Evolutionary conservation across 2,888 invertebrate genomes (phyloP).

Genomic region (Hypolimnas misippus): DNA sequence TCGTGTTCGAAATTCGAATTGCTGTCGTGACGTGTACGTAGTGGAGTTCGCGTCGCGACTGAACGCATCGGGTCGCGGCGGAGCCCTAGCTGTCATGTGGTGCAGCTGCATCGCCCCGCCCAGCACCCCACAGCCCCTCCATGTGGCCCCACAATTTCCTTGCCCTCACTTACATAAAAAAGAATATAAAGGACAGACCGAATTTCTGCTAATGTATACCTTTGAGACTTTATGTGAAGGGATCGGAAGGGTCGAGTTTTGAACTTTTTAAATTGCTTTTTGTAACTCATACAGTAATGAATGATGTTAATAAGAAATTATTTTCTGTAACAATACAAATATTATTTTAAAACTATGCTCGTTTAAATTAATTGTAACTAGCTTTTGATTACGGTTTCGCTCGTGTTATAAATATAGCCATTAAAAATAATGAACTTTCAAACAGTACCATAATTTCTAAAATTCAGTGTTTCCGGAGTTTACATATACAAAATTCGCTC

Average conservation of each 20-base stretch:
- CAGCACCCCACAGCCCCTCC: constrained; percentile 76
- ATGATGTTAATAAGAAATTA: neutral
- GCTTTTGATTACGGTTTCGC: no score
- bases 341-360: no score
- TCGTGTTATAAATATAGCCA: no score
- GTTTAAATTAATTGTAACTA: no score
- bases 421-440: no score
- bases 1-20: constrained; percentile 54
- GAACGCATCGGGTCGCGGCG: constrained; percentile 54
- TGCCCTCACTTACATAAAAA: constrained; percentile 69
- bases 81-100: constrained; percentile 59
- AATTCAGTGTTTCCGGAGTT: no score
- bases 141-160: constrained; percentile 71
- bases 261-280: constrained; percentile 32
- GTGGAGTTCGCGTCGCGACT: constrained; percentile 75
- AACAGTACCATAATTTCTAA: no score
- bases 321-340: no score
- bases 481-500: no score
- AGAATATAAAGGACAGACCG: constrained; percentile 56
- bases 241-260: constrained; percentile 49
- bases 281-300: constrained; percentile 12
- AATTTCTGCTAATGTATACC: constrained; percentile 55
- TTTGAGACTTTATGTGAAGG: constrained; percentile 57
- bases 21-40: constrained; percentile 61
- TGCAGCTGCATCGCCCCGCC: constrained; percentile 80